Evolutionary conservation across 2,888 invertebrate species (phyloP).

Genomic region (Syritta pipiens): DNA sequence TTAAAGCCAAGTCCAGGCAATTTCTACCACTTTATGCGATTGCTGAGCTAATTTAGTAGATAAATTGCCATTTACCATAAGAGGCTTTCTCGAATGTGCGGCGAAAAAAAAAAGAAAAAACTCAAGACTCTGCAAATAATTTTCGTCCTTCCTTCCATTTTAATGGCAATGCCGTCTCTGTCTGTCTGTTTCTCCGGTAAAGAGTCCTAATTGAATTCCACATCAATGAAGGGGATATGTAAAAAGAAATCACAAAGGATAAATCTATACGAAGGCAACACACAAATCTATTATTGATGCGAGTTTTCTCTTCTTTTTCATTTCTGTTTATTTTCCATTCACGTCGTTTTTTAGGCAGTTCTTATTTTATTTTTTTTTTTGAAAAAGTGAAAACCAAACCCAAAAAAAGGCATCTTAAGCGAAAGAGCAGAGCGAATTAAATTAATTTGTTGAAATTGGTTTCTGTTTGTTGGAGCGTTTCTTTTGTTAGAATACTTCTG

Average conservation of each 20-base stretch:
- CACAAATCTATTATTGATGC: slow-evolving; percentile 64
- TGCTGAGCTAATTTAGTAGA: slow-evolving; percentile 40
- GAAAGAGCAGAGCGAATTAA: slow-evolving; percentile 45
- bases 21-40: slow-evolving; percentile 19
- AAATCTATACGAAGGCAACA: slow-evolving; percentile 33
- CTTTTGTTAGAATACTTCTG: slow-evolving; percentile 52
- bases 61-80: slow-evolving; percentile 18
- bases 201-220: slow-evolving; percentile 51
- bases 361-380: no score
- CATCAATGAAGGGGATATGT: slow-evolving; percentile 45
- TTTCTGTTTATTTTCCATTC: slow-evolving; percentile 46
- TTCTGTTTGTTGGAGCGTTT: slow-evolving; percentile 48
- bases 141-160: slow-evolving; percentile 1
- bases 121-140: not conserved
- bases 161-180: slow-evolving; percentile 20
- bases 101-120: slow-evolving; percentile 1
- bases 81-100: not conserved
- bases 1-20: not conserved
- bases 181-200: not conserved
- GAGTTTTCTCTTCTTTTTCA: slow-evolving; percentile 23
- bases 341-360: no score
- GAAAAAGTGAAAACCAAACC: slow-evolving; percentile 41
- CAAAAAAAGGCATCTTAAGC: slow-evolving; percentile 23
- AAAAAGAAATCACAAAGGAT: slow-evolving; percentile 54
- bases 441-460: slow-evolving; percentile 62